phyloP scores from a whole-genome alignment of 2,113 vertebrate species.

The Podilymbus podiceps region DNA sequence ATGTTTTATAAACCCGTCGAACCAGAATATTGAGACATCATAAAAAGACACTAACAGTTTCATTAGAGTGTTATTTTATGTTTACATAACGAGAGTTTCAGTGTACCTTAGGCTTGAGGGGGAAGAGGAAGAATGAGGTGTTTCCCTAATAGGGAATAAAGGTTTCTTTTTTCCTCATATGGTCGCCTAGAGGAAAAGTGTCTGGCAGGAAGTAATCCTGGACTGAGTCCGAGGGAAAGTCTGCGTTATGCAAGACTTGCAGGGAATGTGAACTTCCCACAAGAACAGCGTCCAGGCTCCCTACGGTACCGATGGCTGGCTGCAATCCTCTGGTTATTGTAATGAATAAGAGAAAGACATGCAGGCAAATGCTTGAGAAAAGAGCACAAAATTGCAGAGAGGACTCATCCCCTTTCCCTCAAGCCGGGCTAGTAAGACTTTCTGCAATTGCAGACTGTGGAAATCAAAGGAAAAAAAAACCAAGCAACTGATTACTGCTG shows the following conservation, averaged over 20 bases:
- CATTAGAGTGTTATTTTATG: not conserved
- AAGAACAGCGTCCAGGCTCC: not conserved
- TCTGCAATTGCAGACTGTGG: not conserved
- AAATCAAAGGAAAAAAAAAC: not conserved
- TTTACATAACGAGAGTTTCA: not conserved
- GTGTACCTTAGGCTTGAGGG: not conserved
- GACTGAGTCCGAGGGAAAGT: not conserved
- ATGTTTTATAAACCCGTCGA: not conserved
- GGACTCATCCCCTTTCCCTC: fast-evolving
- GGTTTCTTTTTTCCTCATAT: not conserved
- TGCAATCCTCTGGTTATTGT: not conserved
- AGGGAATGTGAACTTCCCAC: not conserved
- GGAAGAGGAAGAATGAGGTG: not conserved
- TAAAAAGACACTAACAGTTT: not conserved
- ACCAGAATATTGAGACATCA: not conserved
- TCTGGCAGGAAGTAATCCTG: not conserved
- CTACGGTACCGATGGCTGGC: not conserved
- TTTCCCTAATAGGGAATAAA: not conserved
- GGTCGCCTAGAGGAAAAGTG: not conserved
- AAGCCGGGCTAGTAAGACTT: not conserved
- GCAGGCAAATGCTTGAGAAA: not conserved
- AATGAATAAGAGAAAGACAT: not conserved
- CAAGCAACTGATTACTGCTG: not conserved
- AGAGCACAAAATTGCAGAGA: not conserved
- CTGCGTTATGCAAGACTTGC: not conserved